These are phyloP conservation scores for Lasioglossum oenotherae DNA, from an alignment of 2,888 invertebrate species.

Conservation along the genomic window DNA sequence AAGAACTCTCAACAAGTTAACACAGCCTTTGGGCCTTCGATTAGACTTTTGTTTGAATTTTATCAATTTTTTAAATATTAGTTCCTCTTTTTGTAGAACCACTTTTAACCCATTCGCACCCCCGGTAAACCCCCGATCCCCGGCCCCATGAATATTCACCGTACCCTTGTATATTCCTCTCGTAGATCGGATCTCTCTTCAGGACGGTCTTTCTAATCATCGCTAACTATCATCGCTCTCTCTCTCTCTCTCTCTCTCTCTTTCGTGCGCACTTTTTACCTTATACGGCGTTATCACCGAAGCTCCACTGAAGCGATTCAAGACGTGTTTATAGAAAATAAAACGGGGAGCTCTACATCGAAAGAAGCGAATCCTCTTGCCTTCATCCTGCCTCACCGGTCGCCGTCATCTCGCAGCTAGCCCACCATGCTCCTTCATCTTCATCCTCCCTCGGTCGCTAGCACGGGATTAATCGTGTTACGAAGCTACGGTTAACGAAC, in stretches of 20 bases:
- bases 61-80: conserved; percentile 35
- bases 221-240: conserved; percentile 31
- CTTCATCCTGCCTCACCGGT: background rate
- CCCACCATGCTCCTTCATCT: background rate
- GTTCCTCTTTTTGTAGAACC: conserved; percentile 44
- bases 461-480: conserved; percentile 44
- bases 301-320: conserved; percentile 46
- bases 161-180: background rate
- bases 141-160: background rate
- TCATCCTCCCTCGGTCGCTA: conserved; percentile 17
- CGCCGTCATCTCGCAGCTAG: conserved; percentile 27
- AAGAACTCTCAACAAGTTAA: conserved; percentile 83
- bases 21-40: conserved; percentile 79
- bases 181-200: conserved; percentile 37
- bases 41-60: conserved; percentile 44
- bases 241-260: background rate
- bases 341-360: conserved; percentile 21
- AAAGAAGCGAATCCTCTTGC: conserved; percentile 43
- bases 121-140: background rate
- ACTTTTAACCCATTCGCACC: background rate
- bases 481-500: conserved; percentile 66
- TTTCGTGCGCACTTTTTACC: conserved; percentile 30
- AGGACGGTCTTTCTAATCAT: conserved; percentile 73
- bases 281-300: conserved; percentile 40
- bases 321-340: conserved; percentile 48